These are phyloP conservation scores for Philaenus spumarius DNA, from an alignment of 1,140 invertebrate genomes.

Conservation along the genomic window DNA sequence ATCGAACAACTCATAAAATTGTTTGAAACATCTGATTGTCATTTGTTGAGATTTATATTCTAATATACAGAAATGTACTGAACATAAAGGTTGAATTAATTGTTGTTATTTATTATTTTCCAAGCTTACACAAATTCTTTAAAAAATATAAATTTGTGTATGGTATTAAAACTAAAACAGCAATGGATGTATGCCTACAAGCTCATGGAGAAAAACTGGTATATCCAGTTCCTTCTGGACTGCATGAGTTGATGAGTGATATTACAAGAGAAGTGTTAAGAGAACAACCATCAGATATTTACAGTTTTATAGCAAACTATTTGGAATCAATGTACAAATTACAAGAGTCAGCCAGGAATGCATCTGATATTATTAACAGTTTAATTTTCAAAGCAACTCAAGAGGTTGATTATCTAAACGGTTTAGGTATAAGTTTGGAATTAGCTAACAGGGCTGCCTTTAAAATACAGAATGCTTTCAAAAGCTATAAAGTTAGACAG, in stretches of 20 bases:
- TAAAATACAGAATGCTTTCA: constrained; percentile 4
- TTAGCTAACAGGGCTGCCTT: constrained; percentile 7
- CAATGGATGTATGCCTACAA: constrained; percentile 20
- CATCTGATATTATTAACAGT: constrained; percentile 3
- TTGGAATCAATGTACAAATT: neutral
- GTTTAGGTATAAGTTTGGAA: neutral
- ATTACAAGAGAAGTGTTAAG: constrained; percentile 23
- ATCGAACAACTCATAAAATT: no score
- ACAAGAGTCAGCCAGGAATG: neutral
- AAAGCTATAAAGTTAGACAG: neutral
- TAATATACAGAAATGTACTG: no score
- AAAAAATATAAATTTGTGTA: no score
- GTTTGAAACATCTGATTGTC: no score
- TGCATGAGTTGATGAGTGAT: constrained; percentile 24
- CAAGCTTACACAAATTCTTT: no score
- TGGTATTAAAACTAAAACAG: no score
- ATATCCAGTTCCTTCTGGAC: constrained; percentile 19
- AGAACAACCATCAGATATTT: constrained; percentile 15
- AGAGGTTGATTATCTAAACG: neutral
- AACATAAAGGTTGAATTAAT: no score
- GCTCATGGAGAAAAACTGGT: constrained; percentile 17
- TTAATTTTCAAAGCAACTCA: neutral
- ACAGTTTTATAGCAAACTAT: constrained; percentile 20
- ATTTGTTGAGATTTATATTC: no score
- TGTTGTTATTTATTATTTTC: no score